Evolutionary conservation across 2,113 vertebrate species (phyloP).

Genomic region (Perca fluviatilis): DNA sequence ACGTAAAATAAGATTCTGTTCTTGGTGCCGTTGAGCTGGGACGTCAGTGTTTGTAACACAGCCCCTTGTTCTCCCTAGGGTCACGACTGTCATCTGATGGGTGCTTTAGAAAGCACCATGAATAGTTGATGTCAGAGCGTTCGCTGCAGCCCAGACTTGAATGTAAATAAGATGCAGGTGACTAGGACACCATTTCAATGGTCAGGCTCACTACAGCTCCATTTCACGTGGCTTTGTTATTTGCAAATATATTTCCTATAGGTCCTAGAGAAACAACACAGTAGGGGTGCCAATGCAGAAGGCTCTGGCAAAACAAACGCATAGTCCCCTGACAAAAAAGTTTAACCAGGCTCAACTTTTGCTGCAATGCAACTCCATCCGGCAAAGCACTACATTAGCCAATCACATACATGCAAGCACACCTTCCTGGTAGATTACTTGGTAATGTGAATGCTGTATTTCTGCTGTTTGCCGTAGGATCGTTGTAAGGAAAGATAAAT

Average conservation of each 20-base stretch:
- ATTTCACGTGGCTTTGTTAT: slow-evolving; percentile 36
- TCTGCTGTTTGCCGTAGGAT: neutral
- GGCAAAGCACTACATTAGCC: no score
- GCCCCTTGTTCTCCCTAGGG: slow-evolving; percentile 44
- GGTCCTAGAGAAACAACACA: neutral
- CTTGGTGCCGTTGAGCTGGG: neutral
- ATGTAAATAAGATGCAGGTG: slow-evolving; percentile 77
- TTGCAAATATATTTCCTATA: slow-evolving; percentile 9
- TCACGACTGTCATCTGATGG: slow-evolving; percentile 51
- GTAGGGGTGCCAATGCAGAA: neutral
- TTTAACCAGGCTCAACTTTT: neutral
- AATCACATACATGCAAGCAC: neutral
- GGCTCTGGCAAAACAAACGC: neutral
- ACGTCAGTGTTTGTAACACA: slow-evolving; percentile 31
- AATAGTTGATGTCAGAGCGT: slow-evolving; percentile 77
- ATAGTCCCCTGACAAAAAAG: neutral
- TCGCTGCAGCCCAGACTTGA: slow-evolving; percentile 59
- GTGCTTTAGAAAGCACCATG: slow-evolving; percentile 71
- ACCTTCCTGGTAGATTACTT: neutral
- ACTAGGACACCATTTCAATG: slow-evolving; percentile 61
- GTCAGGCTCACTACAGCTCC: slow-evolving; percentile 60
- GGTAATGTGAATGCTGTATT: neutral
- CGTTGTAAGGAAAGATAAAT: neutral
- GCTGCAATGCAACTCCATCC: no score
- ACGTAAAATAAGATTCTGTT: slow-evolving; percentile 21